Percentiles rank a stretch among this genome's conserved stretches.
phyloP scores from a whole-genome alignment of 2,113 vertebrate genomes.

The Neogale vison region DNA sequence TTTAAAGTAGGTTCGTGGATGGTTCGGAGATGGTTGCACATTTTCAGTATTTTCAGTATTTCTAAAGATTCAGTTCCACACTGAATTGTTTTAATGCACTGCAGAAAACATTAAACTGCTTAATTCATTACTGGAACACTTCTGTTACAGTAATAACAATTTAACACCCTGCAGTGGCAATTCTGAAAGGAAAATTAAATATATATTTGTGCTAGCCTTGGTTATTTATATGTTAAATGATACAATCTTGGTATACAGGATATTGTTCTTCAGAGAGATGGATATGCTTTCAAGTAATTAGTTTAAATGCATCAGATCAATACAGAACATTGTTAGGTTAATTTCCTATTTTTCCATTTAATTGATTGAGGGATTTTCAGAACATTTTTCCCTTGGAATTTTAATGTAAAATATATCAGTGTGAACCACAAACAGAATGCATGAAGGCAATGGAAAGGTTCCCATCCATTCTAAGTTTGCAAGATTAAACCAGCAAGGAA shows the following conservation, averaged over 20 bases:
- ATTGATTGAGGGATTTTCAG: constrained; percentile 29
- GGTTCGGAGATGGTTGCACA: constrained; percentile 23
- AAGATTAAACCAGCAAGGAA: not conserved
- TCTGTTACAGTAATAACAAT: constrained; percentile 68
- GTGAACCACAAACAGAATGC: not conserved
- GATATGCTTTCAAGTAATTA: constrained; percentile 58
- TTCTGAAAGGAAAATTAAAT: constrained; percentile 76
- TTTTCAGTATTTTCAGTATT: constrained; percentile 54
- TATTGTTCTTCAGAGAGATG: constrained; percentile 35
- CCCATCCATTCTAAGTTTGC: not conserved
- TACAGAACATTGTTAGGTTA: constrained; percentile 51
- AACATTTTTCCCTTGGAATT: not conserved
- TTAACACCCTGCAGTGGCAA: constrained; percentile 70
- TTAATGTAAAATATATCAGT: not conserved
- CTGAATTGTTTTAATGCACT: constrained; percentile 62
- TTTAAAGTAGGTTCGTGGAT: constrained; percentile 17
- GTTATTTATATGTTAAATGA: constrained; percentile 28
- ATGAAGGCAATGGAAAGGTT: not conserved
- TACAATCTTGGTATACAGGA: constrained; percentile 5
- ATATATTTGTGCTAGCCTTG: constrained; percentile 63
- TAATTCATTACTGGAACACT: constrained; percentile 71
- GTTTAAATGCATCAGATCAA: constrained; percentile 64
- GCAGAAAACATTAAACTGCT: constrained; percentile 29
- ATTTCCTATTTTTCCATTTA: constrained; percentile 52
- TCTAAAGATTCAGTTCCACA: constrained; percentile 50